Base-by-base conservation (phyloP, 1,140 invertebrate species). In the Pseudobourletiella spinata region DNA sequence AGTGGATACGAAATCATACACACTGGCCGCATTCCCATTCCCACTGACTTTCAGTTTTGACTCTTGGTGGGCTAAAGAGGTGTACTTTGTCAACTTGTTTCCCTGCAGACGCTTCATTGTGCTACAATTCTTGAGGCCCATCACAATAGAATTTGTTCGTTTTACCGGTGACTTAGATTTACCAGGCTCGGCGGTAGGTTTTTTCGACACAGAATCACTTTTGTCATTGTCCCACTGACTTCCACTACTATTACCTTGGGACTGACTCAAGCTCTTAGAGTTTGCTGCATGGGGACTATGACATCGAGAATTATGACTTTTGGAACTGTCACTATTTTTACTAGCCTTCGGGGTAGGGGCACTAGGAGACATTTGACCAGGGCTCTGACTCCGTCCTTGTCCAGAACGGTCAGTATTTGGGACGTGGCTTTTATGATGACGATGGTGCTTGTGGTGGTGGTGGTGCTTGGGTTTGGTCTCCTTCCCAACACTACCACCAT, bases 391-490 rank as follows among this genome's bases (percentile, higher is more conserved):
- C 16, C 25, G 48, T 24, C 28, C 48, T 26, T 8, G n/a, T 52
- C 15, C 14, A 18, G 32, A 43, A 28, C 11, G n/a, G n/a, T n/a
- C n/a, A 74, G 39, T 73, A 70, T 58, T 74, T 64, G 30, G 70
- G 54, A 29, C 72, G 54, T 48, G 70, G 11, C 15, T 18, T 59
- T 43, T 65, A 55, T 64, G 72, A 67, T 56, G 73, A 64, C 58
- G 73, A 70, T 66, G 72, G 69, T 26, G 72, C 65, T 18, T 71
- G 66, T 30, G 66, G 39, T 16, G 68, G 59, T 52, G 72, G 65
- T 25, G 71, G 57, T 24, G 65, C 18, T 67, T 62, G 16, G 62
- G 54, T 42, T 58, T 71, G 14, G 50, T 61, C 35, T 64, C 61
- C 8, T 46, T 46, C 18, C 18, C 44, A 18, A 18, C 22, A 46